A percentile compares a stretch with the other conserved stretches of the same genome.
phyloP scores from a whole-genome alignment of 2,797 vertebrate species.

The Prunella strophiata region DNA sequence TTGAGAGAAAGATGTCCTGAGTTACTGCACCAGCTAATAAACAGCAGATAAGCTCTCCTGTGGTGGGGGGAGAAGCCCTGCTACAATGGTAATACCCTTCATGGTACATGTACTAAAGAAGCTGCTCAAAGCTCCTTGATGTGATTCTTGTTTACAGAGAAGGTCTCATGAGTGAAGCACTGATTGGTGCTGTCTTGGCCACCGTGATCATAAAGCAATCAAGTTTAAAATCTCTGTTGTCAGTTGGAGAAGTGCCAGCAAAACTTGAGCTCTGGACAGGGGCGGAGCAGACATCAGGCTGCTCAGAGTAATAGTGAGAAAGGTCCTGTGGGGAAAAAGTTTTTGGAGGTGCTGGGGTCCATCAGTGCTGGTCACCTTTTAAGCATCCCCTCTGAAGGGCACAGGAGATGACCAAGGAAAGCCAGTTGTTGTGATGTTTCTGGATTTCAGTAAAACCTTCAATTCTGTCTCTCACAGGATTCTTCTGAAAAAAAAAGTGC shows the following conservation, averaged over 20 bases:
- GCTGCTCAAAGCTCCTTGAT: neutral
- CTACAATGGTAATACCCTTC: neutral
- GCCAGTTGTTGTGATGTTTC: neutral
- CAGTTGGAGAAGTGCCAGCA: neutral
- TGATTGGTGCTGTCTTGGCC: neutral
- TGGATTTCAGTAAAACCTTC: neutral
- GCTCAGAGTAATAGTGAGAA: neutral
- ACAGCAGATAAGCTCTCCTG: neutral
- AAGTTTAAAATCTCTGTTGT: neutral
- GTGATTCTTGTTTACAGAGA: neutral
- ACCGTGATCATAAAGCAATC: neutral
- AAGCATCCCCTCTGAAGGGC: neutral
- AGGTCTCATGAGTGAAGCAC: neutral
- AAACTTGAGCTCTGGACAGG: neutral
- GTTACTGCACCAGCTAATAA: neutral
- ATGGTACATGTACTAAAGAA: neutral
- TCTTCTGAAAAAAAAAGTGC: neutral
- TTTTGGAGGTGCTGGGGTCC: neutral
- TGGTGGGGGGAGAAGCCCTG: rapidly evolving
- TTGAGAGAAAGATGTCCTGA: neutral
- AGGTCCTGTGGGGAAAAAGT: neutral
- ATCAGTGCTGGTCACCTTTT: neutral
- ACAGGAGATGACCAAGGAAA: neutral
- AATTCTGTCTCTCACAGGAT: neutral
- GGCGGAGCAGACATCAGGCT: neutral